Conservation (phyloP, 2,797 vertebrate genomes). For the Serranus cabrilla region DNA sequence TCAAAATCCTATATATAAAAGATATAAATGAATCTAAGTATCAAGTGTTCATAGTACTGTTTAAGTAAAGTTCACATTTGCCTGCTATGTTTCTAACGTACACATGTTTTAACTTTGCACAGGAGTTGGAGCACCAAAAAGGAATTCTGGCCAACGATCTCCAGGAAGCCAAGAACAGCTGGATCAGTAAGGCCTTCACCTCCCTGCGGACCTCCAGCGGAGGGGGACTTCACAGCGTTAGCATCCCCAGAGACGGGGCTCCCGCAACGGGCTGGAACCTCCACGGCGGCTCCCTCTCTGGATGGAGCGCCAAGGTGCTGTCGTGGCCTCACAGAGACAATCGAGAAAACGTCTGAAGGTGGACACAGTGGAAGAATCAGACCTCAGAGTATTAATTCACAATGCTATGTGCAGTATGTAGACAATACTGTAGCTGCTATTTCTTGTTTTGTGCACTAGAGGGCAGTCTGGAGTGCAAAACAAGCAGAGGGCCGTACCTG, state of each 20-base stretch:
- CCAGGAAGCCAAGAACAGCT: constrained; percentile 94
- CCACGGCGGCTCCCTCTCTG: constrained; percentile 49
- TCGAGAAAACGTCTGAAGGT: constrained; percentile 52
- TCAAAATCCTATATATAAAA: too few species aligned
- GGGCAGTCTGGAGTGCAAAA: constrained; percentile 1
- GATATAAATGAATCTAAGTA: too few species aligned
- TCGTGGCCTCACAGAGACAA: constrained; percentile 67
- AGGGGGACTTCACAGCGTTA: constrained; percentile 75
- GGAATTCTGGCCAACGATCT: constrained; percentile 91
- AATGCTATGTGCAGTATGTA: background rate
- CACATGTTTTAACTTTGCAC: background rate
- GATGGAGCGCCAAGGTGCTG: constrained; percentile 70
- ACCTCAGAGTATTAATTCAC: background rate
- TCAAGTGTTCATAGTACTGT: too few species aligned
- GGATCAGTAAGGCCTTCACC: constrained; percentile 96
- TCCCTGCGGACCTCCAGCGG: constrained; percentile 89
- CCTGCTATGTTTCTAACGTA: background rate
- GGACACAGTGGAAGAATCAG: background rate
- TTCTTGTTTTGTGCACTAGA: constrained; percentile 14
- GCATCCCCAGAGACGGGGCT: constrained; percentile 31
- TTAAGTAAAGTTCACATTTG: background rate
- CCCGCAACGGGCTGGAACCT: constrained; percentile 32
- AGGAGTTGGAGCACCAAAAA: constrained; percentile 95
- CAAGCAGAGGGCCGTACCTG: constrained; percentile 24
- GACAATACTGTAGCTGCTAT: constrained; percentile 17